These are phyloP conservation scores for Chironomus riparius DNA, from an alignment of 2,888 invertebrate genomes.

Conservation along the genomic window DNA sequence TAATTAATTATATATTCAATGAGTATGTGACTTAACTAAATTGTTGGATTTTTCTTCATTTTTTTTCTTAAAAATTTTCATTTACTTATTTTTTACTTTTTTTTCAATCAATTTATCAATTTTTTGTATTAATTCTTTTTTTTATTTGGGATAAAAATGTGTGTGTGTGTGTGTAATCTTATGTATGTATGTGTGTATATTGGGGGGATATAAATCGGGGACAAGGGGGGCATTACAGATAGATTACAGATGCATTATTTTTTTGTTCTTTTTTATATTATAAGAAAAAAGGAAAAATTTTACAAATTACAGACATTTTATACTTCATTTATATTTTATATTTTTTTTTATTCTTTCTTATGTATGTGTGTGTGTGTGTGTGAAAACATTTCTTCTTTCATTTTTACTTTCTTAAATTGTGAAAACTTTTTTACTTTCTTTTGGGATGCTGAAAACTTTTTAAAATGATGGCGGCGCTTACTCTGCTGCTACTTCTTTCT, in stretches of 20 bases:
- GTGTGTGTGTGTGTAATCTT: neutral
- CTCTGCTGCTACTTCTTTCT: conserved; percentile 46
- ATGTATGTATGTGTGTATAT: neutral
- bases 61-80: neutral
- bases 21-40: conserved; percentile 11
- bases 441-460: neutral
- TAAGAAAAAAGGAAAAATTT: neutral
- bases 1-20: conserved; percentile 6
- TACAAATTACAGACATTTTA: neutral
- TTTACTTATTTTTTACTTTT: neutral
- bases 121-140: neutral
- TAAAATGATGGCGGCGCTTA: neutral
- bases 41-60: neutral
- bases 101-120: neutral
- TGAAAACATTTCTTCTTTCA: no score
- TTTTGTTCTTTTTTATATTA: neutral
- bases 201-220: no score
- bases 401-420: no score
- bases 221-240: no score
- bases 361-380: neutral
- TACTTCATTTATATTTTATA: neutral
- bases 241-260: neutral
- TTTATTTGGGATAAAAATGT: neutral
- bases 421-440: no score
- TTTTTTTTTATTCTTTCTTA: neutral